Evolutionary conservation across 2,888 invertebrate species (phyloP), one percentile per base, ranked within the genome.

Genomic region (Antheraea assamensis): DNA sequence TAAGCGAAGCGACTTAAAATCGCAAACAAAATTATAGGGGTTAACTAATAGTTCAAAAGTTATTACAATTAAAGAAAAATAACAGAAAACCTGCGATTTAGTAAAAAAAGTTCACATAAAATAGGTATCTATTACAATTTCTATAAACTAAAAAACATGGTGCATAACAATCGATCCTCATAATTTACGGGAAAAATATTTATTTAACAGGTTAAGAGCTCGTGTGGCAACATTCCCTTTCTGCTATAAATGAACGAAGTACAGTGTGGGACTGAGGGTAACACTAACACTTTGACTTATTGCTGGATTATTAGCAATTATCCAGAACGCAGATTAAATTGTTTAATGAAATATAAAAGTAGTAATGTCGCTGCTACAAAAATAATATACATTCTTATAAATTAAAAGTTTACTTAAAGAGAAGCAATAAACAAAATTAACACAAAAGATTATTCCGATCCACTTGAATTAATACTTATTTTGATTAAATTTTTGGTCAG

Each of bases 151-250:
- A 27, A 27, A 27, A 27, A 27, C 2, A 10, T 27, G 24, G 13
- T 27, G 24, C 27, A 15, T 19, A 13, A 30, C 30, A 64, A 64
- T 30, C 27, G 61, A 64, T 30, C 27, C 61, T 27, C 5, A 27
- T 64, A 64, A 64, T 64, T 30, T 27, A 30, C 17, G 30, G 17
- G 17, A 64, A 64, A 64, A 30, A 64, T 68, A 35, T 68, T 68
- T 68, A 68, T 35, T 35, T 21, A 35, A 35, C 68, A 68, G n/a
- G 68, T 68, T 35, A 68, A 68, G n/a, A 35, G 31, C 35, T n/a
- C 35, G 10, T n/a, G 35, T 68, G 35, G 35, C 68, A 68, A 68
- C 35, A 35, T 68, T 35, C 68, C 68, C 68, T 35, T 68, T 35
- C 68, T 35, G 31, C n/a, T 68, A 68, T 35, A 35, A n/a, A 68